Conservation (phyloP, 2,797 vertebrate genomes). For the Peromyscus attwateri region DNA sequence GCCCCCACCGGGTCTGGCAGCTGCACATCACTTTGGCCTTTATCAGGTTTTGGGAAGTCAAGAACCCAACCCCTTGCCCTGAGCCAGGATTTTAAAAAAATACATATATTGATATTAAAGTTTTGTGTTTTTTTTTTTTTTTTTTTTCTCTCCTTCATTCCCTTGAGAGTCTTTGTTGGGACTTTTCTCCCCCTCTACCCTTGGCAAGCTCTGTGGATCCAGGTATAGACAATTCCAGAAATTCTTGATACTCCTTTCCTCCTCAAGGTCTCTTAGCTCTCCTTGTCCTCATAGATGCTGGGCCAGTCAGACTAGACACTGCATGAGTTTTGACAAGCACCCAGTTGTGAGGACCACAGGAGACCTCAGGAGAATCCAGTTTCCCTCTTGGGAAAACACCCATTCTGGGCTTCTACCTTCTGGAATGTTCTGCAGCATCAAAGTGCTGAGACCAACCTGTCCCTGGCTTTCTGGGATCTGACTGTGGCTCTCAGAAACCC, state of each 20-base stretch:
- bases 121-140: slow-evolving; percentile 1
- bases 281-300: neutral
- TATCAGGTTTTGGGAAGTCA: slow-evolving; percentile 77
- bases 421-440: neutral
- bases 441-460: neutral
- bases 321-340: neutral
- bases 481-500: neutral
- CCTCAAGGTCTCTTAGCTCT: neutral
- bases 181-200: slow-evolving; percentile 57
- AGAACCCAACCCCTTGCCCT: neutral
- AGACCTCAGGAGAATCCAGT: neutral
- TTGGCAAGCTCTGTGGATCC: slow-evolving; percentile 64
- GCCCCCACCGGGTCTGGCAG: slow-evolving; percentile 85
- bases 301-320: neutral
- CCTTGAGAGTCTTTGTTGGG: slow-evolving; percentile 67
- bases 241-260: slow-evolving; percentile 37
- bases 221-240: slow-evolving; percentile 85
- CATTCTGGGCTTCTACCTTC: neutral
- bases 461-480: slow-evolving; percentile 11
- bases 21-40: slow-evolving; percentile 83
- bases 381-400: neutral
- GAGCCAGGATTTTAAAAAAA: slow-evolving; percentile 51
- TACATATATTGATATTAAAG: neutral
- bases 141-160: slow-evolving; percentile 18
- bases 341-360: neutral